phyloP scores from a whole-genome alignment of 2,113 vertebrate species.

The Elachura formosa region DNA sequence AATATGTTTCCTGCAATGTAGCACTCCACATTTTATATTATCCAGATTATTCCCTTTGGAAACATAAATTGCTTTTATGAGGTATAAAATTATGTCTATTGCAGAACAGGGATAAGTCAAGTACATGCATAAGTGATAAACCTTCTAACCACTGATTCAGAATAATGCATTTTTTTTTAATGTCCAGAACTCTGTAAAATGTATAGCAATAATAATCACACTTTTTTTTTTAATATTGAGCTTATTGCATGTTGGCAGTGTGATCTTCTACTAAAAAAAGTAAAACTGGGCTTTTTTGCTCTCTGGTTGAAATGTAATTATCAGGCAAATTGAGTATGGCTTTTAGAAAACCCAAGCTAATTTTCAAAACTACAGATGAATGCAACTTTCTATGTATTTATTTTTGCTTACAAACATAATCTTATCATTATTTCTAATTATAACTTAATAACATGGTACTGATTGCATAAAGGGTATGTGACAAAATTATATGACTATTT shows the following conservation, averaged over 20 bases:
- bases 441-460: constrained; percentile 23
- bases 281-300: not conserved
- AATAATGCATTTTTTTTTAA: constrained; percentile 48
- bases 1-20: constrained; percentile 77
- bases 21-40: constrained; percentile 78
- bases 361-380: constrained; percentile 34
- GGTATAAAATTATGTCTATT: constrained; percentile 86
- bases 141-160: constrained; percentile 77
- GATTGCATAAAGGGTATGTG: constrained; percentile 13
- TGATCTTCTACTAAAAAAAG: constrained; percentile 35
- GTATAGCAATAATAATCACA: constrained; percentile 55
- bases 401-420: constrained; percentile 54
- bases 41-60: constrained; percentile 83
- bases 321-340: constrained; percentile 2
- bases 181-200: constrained; percentile 63
- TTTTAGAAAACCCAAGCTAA: constrained; percentile 25
- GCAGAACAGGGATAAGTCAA: constrained; percentile 82
- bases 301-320: constrained; percentile 32
- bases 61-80: constrained; percentile 86
- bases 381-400: constrained; percentile 15
- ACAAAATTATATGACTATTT: constrained; percentile 6
- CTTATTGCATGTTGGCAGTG: constrained; percentile 19
- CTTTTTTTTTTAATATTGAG: constrained; percentile 11
- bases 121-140: constrained; percentile 80
- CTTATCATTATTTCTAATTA: constrained; percentile 27